These are phyloP conservation scores for Noctua pronuba DNA, from an alignment of 2,888 invertebrate genomes.

Conservation along the genomic window DNA sequence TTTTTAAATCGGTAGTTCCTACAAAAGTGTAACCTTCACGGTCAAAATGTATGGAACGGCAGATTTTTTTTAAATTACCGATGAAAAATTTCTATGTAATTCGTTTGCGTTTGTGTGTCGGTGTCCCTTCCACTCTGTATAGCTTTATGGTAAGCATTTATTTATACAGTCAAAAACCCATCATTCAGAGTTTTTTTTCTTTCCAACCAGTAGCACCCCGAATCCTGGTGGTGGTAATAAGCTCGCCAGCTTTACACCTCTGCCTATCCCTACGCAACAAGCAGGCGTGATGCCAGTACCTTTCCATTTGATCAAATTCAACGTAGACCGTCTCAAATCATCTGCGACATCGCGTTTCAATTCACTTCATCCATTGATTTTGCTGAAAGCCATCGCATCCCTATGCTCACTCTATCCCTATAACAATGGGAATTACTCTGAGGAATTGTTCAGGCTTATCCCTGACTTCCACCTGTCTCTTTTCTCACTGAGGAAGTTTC, in stretches of 20 bases:
- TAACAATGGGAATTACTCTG: background rate
- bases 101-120: too few species aligned
- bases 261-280: background rate
- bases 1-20: too few species aligned
- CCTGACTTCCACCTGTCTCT: background rate
- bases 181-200: background rate
- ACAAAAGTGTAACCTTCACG: too few species aligned
- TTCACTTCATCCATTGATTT: background rate
- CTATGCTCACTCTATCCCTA: background rate
- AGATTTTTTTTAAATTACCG: too few species aligned
- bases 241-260: background rate
- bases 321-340: background rate
- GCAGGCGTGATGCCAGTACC: background rate
- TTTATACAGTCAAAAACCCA: too few species aligned
- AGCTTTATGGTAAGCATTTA: too few species aligned
- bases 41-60: too few species aligned
- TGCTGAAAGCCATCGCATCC: background rate
- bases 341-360: background rate
- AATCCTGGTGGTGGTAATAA: background rate
- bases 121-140: too few species aligned
- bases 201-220: background rate
- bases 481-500: background rate
- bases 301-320: slow-evolving; percentile 3
- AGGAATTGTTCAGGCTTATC: background rate
- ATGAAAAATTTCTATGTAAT: too few species aligned